Evolutionary conservation across 1,140 invertebrate species (phyloP).

Genomic region (Dufourea novaeangliae): DNA sequence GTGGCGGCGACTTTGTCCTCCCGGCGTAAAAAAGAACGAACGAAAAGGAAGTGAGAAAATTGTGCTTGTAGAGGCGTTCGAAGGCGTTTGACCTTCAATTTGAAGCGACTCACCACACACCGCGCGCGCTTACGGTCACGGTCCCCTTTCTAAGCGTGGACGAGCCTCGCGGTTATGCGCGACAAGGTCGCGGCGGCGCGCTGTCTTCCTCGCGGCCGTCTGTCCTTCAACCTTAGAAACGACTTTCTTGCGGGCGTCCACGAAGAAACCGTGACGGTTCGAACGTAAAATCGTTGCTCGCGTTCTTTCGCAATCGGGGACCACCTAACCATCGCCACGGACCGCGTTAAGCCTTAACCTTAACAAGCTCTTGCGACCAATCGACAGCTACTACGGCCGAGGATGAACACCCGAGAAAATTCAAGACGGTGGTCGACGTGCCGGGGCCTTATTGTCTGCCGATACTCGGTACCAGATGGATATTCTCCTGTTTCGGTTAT

Average conservation of each 20-base stretch:
- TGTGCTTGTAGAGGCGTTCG: neutral
- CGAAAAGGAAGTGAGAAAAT: neutral
- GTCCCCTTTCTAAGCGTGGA: conserved; percentile 37
- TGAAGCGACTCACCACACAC: neutral
- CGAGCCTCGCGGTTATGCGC: conserved; percentile 12
- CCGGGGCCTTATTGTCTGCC: conserved; percentile 90
- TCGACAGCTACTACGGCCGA: conserved; percentile 37
- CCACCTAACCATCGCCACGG: no score
- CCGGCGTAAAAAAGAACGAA: no score
- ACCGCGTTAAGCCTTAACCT: no score
- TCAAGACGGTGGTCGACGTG: conserved; percentile 77
- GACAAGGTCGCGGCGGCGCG: conserved; percentile 21
- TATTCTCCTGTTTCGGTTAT: conserved; percentile 85
- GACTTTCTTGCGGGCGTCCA: neutral
- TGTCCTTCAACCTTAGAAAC: neutral
- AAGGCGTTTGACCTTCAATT: conserved; percentile 21
- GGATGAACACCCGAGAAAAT: conserved; percentile 49
- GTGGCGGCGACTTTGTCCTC: no score
- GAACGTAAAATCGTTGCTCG: neutral
- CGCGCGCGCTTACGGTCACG: neutral
- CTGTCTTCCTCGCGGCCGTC: neutral
- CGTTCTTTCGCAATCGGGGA: neutral
- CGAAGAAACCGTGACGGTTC: neutral
- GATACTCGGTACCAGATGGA: conserved; percentile 91
- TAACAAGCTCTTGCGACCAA: neutral